Base-by-base conservation (phyloP, 2,888 invertebrate genomes). In the Apamea monoglypha region DNA sequence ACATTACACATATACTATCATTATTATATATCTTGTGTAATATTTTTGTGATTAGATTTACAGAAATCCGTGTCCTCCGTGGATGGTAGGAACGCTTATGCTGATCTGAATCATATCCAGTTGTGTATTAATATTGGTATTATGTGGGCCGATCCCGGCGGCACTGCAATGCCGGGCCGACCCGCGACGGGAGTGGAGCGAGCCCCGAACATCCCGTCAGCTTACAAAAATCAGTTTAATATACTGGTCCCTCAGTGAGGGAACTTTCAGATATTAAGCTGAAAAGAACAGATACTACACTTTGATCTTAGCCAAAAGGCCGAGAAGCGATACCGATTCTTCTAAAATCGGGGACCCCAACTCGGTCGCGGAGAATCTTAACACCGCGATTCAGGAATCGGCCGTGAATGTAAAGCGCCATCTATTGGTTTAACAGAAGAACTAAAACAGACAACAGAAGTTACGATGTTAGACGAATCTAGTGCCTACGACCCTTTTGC, bases 321-420 rank as follows among this genome's bases (percentile, higher is more conserved):
- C 40, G 40, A 40, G 40, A 40, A 40, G 40, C 40, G 40, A 40
- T 40, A 40, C 0, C 40, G 40, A 40, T 7, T 40, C 0, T 14
- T 47, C 47, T 4, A 1, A 18, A 50, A 32, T 21, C 1, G 32
- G 10, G 12, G 25, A 71, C 2, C 6, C 40, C 18, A 61, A 32
- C 76, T 59, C 36, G 36, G 1, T 36, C 56, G 29, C 70, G 66
- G 76, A 76, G 36, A 80, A 71, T 74, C 61, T 66, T 67, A 67
- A 84, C 74, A 75, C 63, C 50, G 81, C 63, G 56, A 75, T 76
- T 83, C 64, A 75, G 53, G 6, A 78, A 73, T 16, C 7, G 10
- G 8, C 59, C 10, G n/a, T 0, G 7, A 53, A 10, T 44, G 47
- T 47, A 32, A 67, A 83, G 47, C 67, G 86, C 59, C 68, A 84